A percentile compares a stretch with the other conserved stretches of the same genome.
Conservation (phyloP, 1,140 invertebrate genomes). For the Lepidostoma basale region DNA sequence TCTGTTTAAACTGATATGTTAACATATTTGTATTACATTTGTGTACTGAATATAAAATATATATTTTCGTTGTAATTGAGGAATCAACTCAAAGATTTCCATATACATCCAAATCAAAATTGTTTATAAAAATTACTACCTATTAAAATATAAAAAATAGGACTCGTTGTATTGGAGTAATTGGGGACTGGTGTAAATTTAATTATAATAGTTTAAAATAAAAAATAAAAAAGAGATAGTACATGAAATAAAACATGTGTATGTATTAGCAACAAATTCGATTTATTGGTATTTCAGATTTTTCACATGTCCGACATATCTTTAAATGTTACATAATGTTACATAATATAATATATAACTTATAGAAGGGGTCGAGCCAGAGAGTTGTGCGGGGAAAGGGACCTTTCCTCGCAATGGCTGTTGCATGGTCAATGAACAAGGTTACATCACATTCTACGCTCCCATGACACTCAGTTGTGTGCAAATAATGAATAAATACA, state of each 20-base stretch:
- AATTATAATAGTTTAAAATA: too few species aligned
- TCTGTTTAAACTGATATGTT: too few species aligned
- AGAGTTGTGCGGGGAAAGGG: neutral
- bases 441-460: constrained; percentile 40
- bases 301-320: constrained; percentile 50
- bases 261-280: constrained; percentile 61
- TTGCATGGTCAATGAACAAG: constrained; percentile 39
- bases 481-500: constrained; percentile 37
- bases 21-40: too few species aligned
- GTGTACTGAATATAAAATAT: too few species aligned
- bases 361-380: constrained; percentile 30
- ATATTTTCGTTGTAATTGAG: too few species aligned
- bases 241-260: constrained; percentile 49
- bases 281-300: constrained; percentile 64
- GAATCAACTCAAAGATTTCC: too few species aligned
- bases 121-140: too few species aligned
- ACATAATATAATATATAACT: constrained; percentile 40
- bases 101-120: too few species aligned
- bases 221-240: neutral
- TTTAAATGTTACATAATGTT: constrained; percentile 40
- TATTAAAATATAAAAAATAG: too few species aligned
- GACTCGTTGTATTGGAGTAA: too few species aligned
- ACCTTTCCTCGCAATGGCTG: constrained; percentile 1
- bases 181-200: too few species aligned
- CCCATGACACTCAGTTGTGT: constrained; percentile 35